Conservation (phyloP, 2,797 vertebrate species). For the Phylloscopus collybita region DNA sequence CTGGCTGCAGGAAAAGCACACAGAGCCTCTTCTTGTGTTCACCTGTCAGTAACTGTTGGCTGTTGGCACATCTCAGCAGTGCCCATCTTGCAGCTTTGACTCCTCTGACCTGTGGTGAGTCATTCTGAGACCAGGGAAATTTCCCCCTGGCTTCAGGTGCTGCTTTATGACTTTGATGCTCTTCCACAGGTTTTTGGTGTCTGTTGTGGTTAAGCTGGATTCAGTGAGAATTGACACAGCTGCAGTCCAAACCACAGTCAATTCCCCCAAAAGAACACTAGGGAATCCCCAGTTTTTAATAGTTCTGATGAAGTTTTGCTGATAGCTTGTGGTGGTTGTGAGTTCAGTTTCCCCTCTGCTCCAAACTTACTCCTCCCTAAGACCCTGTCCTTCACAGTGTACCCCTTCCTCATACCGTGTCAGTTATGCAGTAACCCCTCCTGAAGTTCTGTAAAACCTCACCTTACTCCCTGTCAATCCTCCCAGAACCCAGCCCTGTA, state of each 20-base stretch:
- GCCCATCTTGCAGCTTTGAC: not conserved
- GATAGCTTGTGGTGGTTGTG: no score
- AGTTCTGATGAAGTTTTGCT: not conserved
- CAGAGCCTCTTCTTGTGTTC: not conserved
- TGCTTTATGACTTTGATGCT: not conserved
- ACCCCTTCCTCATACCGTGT: no score
- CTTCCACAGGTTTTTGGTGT: not conserved
- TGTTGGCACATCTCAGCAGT: not conserved
- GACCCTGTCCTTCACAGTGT: no score
- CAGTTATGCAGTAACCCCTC: no score
- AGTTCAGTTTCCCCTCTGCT: no score
- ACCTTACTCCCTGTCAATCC: no score
- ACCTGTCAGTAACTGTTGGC: not conserved
- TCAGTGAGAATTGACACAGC: not conserved
- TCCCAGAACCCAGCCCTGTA: no score
- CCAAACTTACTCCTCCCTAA: no score
- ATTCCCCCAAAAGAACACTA: not conserved
- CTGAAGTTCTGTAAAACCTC: no score
- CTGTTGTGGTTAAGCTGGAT: not conserved
- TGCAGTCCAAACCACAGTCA: not conserved
- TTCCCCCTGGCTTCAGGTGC: not conserved
- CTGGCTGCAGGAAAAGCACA: not conserved
- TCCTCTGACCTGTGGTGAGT: not conserved
- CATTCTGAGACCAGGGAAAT: not conserved
- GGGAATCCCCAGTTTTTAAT: not conserved